Percentiles rank a stretch among this genome's conserved stretches.
phyloP scores from a whole-genome alignment of 2,888 invertebrate genomes.

The Netelia inedita region DNA sequence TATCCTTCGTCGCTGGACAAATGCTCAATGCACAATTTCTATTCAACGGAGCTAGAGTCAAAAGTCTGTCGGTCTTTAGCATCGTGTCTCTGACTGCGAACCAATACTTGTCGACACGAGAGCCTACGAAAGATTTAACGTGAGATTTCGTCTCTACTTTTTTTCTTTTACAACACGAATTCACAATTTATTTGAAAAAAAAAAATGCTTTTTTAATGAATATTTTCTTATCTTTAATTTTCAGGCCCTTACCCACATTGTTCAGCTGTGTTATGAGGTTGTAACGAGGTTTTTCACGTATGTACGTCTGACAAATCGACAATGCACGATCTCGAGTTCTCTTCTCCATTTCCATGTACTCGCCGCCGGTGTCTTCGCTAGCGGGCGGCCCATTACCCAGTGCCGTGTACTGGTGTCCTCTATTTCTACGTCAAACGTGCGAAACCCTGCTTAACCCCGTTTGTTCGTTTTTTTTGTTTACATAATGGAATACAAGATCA shows the following conservation, averaged over 20 bases:
- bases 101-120: constrained; percentile 95
- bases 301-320: constrained; percentile 88
- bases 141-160: background rate
- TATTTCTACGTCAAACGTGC: constrained; percentile 78
- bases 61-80: constrained; percentile 91
- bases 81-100: constrained; percentile 94
- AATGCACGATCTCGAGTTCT: constrained; percentile 89
- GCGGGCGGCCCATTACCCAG: constrained; percentile 86
- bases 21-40: constrained; percentile 90
- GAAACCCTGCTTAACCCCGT: constrained; percentile 66
- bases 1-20: constrained; percentile 88
- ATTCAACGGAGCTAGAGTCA: constrained; percentile 90
- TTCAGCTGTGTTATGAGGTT: constrained; percentile 92
- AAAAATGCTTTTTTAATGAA: background rate
- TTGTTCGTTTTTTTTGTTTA: constrained; percentile 49
- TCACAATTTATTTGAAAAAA: background rate
- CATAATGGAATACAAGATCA: constrained; percentile 62
- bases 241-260: constrained; percentile 88
- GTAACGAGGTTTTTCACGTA: constrained; percentile 89
- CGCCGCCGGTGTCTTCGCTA: constrained; percentile 86
- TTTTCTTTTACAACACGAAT: background rate
- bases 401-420: constrained; percentile 89
- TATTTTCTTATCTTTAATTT: background rate
- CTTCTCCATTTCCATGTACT: constrained; percentile 89
- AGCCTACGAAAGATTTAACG: constrained; percentile 85